These are phyloP conservation scores for Torymus auratus DNA, from an alignment of 2,888 invertebrate species.

Conservation along the genomic window DNA sequence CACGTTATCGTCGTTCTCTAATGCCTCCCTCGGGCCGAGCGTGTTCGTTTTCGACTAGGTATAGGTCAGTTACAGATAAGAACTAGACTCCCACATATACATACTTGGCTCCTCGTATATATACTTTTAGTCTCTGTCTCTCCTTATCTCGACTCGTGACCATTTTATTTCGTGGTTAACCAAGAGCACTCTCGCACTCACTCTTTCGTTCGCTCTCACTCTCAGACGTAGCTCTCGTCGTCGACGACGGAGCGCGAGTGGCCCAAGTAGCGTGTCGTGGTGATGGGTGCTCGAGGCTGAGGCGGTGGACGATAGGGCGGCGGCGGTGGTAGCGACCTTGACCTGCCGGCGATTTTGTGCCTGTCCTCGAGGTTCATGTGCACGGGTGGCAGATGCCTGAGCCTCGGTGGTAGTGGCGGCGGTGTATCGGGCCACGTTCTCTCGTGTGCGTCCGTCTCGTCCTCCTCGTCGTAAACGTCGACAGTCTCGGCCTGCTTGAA, in stretches of 20 bases:
- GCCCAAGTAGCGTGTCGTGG: conserved; percentile 70
- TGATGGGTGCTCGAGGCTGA: conserved; percentile 71
- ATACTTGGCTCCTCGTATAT: conserved; percentile 23
- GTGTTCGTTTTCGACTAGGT: conserved; percentile 56
- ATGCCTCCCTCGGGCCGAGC: conserved; percentile 45
- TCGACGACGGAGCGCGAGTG: conserved; percentile 73
- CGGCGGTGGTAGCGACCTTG: conserved; percentile 74
- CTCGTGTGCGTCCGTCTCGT: conserved; percentile 63
- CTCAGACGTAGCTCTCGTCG: conserved; percentile 75
- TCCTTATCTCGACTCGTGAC: conserved; percentile 49
- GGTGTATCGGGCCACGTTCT: conserved; percentile 77
- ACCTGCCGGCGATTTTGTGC: conserved; percentile 74
- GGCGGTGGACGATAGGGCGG: conserved; percentile 75
- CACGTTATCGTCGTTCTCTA: conserved; percentile 23
- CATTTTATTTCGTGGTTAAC: conserved; percentile 22
- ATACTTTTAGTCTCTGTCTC: conserved; percentile 52
- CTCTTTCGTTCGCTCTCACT: background rate
- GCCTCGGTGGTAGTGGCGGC: conserved; percentile 81
- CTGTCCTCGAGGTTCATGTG: conserved; percentile 82
- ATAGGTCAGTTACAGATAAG: conserved; percentile 55
- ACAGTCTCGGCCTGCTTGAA: conserved; percentile 72
- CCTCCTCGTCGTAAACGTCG: conserved; percentile 77
- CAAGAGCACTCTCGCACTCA: background rate
- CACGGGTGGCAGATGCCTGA: conserved; percentile 82
- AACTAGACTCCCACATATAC: conserved; percentile 24